Percentiles rank a stretch among this genome's conserved stretches.
Evolutionary conservation across 2,888 invertebrate species (phyloP).

Genomic region (Tortricodes alternella): DNA sequence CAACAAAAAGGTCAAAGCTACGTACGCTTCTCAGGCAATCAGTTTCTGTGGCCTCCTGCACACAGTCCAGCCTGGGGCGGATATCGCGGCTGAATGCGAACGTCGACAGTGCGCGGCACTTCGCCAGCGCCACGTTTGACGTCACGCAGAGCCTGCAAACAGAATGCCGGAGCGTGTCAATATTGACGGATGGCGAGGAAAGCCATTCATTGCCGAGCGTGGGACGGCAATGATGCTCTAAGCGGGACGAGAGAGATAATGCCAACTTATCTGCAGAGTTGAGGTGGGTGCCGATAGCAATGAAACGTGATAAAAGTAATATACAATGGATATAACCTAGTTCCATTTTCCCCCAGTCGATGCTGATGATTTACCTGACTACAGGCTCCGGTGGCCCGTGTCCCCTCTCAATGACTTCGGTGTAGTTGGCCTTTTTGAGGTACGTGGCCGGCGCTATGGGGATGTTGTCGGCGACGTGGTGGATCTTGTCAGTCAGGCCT

Average conservation of each 20-base stretch:
- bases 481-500: constrained; percentile 83
- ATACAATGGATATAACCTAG: too few relatives aligned
- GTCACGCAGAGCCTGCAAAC: constrained; percentile 85
- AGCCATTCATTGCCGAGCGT: too few relatives aligned
- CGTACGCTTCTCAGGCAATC: constrained; percentile 85
- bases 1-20: constrained; percentile 30
- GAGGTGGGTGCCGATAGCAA: too few relatives aligned
- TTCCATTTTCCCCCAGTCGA: not conserved
- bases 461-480: constrained; percentile 85
- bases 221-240: not conserved
- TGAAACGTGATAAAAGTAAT: too few relatives aligned
- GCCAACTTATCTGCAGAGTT: too few relatives aligned
- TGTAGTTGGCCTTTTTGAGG: constrained; percentile 85
- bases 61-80: constrained; percentile 90
- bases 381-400: constrained; percentile 86
- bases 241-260: not conserved
- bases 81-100: constrained; percentile 91
- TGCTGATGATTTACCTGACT: constrained; percentile 63
- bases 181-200: constrained; percentile 7
- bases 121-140: constrained; percentile 85
- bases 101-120: constrained; percentile 87
- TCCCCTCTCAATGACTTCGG: constrained; percentile 88
- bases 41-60: constrained; percentile 84
- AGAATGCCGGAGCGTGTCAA: constrained; percentile 7
- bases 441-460: constrained; percentile 84